phyloP scores from a whole-genome alignment of 2,797 vertebrate genomes.

The Paedocypris micromegethes region DNA sequence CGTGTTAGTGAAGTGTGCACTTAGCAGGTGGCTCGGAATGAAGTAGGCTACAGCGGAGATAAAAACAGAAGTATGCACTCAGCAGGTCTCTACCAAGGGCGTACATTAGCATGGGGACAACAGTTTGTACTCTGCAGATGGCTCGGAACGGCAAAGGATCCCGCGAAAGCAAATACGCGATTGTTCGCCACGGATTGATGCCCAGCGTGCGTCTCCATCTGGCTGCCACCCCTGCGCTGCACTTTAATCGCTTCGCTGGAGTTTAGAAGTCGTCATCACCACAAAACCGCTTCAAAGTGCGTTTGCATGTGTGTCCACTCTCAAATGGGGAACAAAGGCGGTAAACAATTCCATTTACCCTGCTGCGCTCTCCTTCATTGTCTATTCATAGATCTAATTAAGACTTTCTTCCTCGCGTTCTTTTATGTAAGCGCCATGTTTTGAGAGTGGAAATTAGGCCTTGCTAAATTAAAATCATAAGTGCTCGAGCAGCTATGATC shows the following conservation, averaged over 20 bases:
- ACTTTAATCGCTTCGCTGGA: conserved; percentile 59
- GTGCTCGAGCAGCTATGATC: conserved; percentile 63
- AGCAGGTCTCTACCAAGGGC: conserved; percentile 24
- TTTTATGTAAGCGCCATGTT: conserved; percentile 58
- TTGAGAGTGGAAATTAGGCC: conserved; percentile 53
- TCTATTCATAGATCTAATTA: conserved; percentile 66
- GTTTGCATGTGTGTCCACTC: conserved; percentile 11
- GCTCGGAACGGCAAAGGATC: background rate
- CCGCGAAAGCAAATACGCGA: background rate
- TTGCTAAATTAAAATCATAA: conserved; percentile 63
- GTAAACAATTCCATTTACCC: conserved; percentile 42
- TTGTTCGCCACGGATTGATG: conserved; percentile 3
- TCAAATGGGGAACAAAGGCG: conserved; percentile 46
- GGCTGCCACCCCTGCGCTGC: conserved; percentile 54
- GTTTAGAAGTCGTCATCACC: conserved; percentile 37
- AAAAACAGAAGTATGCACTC: conserved; percentile 37
- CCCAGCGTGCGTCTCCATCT: conserved; percentile 54
- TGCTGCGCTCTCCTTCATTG: conserved; percentile 57
- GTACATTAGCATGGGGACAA: conserved; percentile 28
- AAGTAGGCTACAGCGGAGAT: conserved; percentile 10
- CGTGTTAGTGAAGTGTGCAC: conserved; percentile 15
- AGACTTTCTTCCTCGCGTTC: conserved; percentile 51
- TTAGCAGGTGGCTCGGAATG: conserved; percentile 25
- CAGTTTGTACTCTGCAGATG: conserved; percentile 40
- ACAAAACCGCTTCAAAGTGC: conserved; percentile 15